Conservation (phyloP, 2,797 vertebrate genomes). For the Ciconia nigra region DNA sequence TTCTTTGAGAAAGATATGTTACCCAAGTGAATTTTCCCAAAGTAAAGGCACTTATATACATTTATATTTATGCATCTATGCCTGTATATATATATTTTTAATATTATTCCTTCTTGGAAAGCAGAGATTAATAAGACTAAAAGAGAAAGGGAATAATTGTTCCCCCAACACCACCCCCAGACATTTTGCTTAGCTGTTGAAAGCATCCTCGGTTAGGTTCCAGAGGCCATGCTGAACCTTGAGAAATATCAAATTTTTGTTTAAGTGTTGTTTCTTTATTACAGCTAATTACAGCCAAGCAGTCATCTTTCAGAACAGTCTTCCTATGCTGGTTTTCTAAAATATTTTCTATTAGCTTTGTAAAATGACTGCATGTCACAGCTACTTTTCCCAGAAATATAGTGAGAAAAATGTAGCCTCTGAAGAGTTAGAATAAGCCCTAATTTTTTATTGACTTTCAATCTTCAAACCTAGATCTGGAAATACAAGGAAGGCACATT, state of each 20-base stretch:
- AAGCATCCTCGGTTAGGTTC: not conserved
- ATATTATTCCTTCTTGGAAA: not conserved
- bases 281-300: not conserved
- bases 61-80: not conserved
- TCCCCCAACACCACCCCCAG: rapidly evolving
- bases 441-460: not conserved
- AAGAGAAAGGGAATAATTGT: not conserved
- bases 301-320: not conserved
- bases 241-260: not conserved
- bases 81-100: not conserved
- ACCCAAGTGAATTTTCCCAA: not conserved
- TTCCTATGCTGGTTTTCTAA: not conserved
- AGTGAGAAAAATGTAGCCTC: not conserved
- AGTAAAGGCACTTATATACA: not conserved
- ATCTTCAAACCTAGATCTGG: not conserved
- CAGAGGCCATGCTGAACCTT: not conserved
- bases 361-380: not conserved
- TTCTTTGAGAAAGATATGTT: not conserved
- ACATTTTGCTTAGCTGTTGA: not conserved
- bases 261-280: not conserved
- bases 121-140: not conserved
- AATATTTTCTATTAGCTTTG: not conserved
- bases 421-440: not conserved
- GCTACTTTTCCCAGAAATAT: not conserved
- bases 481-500: not conserved